Conservation (phyloP, 2,888 invertebrate genomes). For the Microctonus aethiopoides region DNA sequence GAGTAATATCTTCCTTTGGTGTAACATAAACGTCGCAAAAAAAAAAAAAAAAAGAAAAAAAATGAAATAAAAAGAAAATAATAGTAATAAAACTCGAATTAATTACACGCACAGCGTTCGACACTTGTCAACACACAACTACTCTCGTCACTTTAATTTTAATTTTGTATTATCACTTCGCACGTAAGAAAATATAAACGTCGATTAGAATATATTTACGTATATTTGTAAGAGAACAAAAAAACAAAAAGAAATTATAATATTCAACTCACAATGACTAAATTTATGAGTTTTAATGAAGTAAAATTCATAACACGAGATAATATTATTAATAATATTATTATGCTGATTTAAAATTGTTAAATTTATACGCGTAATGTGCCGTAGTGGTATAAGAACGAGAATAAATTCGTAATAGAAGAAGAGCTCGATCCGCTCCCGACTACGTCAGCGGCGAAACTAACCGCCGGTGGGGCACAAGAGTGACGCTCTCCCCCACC, state of each 20-base stretch:
- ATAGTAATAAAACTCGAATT: background rate
- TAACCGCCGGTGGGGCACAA: slow-evolving; percentile 52
- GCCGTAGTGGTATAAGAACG: background rate
- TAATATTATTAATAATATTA: background rate
- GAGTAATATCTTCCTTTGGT: slow-evolving; percentile 10
- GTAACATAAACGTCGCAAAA: background rate
- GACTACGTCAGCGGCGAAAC: slow-evolving; percentile 59
- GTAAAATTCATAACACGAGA: background rate
- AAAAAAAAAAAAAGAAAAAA: background rate
- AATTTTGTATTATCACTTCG: background rate
- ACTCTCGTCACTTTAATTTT: background rate
- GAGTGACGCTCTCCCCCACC: slow-evolving; percentile 55
- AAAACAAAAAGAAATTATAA: background rate
- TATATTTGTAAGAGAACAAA: background rate
- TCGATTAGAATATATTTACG: no score
- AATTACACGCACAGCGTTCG: background rate
- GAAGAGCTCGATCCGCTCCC: slow-evolving; percentile 51
- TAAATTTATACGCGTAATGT: background rate
- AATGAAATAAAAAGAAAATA: background rate
- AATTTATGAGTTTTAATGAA: background rate
- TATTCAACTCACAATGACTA: background rate
- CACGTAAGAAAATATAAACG: background rate
- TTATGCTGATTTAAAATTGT: background rate
- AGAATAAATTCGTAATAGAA: slow-evolving; percentile 27
- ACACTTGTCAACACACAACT: background rate